Percentiles rank a stretch among this genome's conserved stretches.
Conservation (phyloP, 1,140 invertebrate genomes). For the Bombus pyrosoma region DNA sequence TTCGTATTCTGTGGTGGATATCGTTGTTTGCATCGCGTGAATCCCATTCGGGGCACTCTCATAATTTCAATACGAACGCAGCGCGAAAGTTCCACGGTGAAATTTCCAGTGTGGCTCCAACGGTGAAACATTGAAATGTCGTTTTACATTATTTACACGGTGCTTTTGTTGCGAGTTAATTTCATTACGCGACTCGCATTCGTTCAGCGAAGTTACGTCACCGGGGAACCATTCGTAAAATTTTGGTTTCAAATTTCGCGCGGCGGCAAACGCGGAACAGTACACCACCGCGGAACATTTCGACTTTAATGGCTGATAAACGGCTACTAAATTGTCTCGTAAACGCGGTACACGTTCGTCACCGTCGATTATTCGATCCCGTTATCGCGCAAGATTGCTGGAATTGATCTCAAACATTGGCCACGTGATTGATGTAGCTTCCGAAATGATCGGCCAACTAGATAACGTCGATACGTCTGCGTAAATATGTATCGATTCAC, state of each 20-base stretch:
- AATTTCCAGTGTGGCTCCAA: neutral
- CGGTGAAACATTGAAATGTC: neutral
- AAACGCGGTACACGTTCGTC: conserved; percentile 10
- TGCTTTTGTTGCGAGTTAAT: conserved; percentile 26
- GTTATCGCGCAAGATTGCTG: conserved; percentile 45
- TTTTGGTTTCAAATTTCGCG: neutral
- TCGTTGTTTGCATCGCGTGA: neutral
- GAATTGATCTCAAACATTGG: conserved; percentile 42
- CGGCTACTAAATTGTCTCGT: conserved; percentile 10
- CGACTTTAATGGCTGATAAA: conserved; percentile 29
- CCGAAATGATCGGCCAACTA: conserved; percentile 37
- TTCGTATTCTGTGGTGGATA: neutral
- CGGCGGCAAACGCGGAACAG: too few relatives aligned
- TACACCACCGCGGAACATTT: neutral
- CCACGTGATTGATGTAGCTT: conserved; percentile 40
- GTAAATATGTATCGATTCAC: conserved; percentile 41
- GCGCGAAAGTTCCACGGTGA: conserved; percentile 19
- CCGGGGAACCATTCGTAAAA: neutral
- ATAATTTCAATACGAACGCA: conserved; percentile 21
- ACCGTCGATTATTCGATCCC: conserved; percentile 33
- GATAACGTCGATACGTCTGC: conserved; percentile 37
- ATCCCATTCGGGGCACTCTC: neutral
- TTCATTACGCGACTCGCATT: conserved; percentile 13
- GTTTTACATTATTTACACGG: conserved; percentile 22
- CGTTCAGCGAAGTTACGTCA: neutral